Evolutionary conservation across 1,140 invertebrate genomes (phyloP), one percentile per base, ranked within the genome.

Genomic region (Brachionus calyciflorus): DNA sequence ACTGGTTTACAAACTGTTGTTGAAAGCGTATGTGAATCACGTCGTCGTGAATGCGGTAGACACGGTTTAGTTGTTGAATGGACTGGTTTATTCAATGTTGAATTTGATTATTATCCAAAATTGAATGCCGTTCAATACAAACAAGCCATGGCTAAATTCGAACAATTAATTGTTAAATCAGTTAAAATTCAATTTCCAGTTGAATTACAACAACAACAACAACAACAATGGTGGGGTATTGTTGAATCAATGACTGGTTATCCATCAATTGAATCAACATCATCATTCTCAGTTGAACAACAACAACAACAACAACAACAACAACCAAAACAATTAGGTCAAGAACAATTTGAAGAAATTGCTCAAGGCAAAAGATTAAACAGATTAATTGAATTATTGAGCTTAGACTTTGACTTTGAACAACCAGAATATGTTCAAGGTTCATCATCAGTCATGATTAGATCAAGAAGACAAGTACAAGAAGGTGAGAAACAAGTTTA

Each of bases 381-480:
- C 53, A 55, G 33, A n/a, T n/a, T n/a, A n/a, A n/a, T n/a, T n/a
- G n/a, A n/a, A n/a, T n/a, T n/a, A n/a, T n/a, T n/a, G n/a, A n/a
- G n/a, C n/a, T n/a, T n/a, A n/a, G n/a, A n/a, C n/a, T n/a, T n/a
- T n/a, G n/a, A n/a, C n/a, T n/a, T n/a, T n/a, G n/a, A n/a, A n/a
- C n/a, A n/a, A n/a, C n/a, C n/a, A n/a, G n/a, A n/a, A n/a, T n/a
- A n/a, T n/a, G n/a, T n/a, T n/a, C n/a, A n/a, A n/a, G n/a, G n/a
- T n/a, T n/a, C n/a, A n/a, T n/a, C n/a, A n/a, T n/a, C n/a, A 24
- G 5, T 55, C n/a, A 21, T 55, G 24, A 55, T 28, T 28, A 55
- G 26, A 55, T 24, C 26, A 28, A 55, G 53, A 55, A 26, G 53
- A 55, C 53, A 55, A 55, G 53, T 55, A 14, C 53, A 55, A 55